Percentiles rank a stretch among this genome's conserved stretches.
Evolutionary conservation across 2,113 vertebrate genomes (phyloP).

Genomic region (Eudyptes chrysolophus): DNA sequence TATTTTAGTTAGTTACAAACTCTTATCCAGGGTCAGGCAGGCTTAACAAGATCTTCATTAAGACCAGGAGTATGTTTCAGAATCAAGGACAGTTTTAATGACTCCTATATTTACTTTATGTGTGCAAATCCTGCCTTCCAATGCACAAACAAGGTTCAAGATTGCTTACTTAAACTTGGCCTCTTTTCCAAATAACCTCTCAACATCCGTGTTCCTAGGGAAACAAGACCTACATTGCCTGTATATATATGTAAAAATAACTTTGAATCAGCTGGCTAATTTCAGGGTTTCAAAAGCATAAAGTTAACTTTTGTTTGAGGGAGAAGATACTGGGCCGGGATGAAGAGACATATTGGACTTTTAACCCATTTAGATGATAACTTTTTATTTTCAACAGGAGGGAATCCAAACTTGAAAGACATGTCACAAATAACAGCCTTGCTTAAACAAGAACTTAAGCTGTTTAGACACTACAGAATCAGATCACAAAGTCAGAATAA

Average conservation of each 20-base stretch:
- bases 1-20: background rate
- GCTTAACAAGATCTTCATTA: background rate
- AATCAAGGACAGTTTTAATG: background rate
- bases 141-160: background rate
- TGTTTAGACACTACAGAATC: background rate
- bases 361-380: background rate
- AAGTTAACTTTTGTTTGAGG: background rate
- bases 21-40: background rate
- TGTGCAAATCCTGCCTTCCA: background rate
- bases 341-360: background rate
- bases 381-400: background rate
- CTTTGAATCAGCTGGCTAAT: background rate
- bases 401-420: background rate
- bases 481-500: background rate
- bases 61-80: background rate
- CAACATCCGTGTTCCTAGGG: background rate
- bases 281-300: background rate
- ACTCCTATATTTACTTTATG: background rate
- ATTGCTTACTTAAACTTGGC: background rate
- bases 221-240: background rate
- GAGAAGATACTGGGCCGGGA: background rate
- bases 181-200: background rate
- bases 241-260: background rate
- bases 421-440: background rate
- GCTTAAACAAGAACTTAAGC: background rate